Evolutionary conservation across 2,113 vertebrate species (phyloP).

Genomic region (Cisticola juncidis): DNA sequence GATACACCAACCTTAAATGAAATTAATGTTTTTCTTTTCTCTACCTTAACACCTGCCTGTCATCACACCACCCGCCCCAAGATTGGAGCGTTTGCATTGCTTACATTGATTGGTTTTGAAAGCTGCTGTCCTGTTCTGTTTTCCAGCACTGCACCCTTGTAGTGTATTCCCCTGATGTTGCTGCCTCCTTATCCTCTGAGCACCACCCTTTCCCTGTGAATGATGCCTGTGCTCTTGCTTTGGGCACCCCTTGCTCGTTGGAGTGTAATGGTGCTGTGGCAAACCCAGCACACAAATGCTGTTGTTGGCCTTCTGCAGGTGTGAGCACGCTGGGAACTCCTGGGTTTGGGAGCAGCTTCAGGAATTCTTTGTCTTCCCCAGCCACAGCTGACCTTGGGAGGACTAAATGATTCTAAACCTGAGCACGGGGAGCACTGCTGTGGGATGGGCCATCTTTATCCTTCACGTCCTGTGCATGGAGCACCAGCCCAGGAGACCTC

Average conservation of each 20-base stretch:
- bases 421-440: not conserved
- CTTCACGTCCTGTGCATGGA: rapidly evolving
- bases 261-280: not conserved
- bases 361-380: not conserved
- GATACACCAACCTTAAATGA: not conserved
- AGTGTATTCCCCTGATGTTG: not conserved
- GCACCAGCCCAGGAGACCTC: not conserved
- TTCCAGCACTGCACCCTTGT: not conserved
- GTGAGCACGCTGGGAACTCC: not conserved
- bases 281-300: not conserved
- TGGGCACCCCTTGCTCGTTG: not conserved
- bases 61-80: rapidly evolving
- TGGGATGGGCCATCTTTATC: not conserved
- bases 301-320: not conserved
- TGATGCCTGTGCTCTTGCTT: rapidly evolving
- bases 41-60: not conserved
- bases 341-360: not conserved
- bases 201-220: not conserved
- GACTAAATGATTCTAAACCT: not conserved
- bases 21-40: not conserved
- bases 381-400: not conserved
- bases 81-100: not conserved
- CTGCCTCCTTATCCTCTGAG: not conserved
- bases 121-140: not conserved
- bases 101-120: not conserved